Percentiles rank a stretch among this genome's conserved stretches.
These are phyloP conservation scores for Aldrovandia affinis DNA, from an alignment of 2,797 vertebrate species.

Conservation along the genomic window DNA sequence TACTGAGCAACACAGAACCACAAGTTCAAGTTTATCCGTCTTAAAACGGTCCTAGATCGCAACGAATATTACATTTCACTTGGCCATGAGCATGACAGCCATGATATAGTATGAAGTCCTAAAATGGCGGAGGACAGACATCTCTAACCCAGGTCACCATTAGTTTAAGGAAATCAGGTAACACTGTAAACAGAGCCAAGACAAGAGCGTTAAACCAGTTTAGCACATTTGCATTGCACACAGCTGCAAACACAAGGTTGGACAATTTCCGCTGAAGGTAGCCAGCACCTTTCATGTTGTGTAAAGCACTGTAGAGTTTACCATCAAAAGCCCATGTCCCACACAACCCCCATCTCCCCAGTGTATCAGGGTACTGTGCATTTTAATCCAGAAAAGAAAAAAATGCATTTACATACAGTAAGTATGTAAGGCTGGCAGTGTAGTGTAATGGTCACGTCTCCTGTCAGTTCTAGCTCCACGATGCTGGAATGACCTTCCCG, in stretches of 20 bases:
- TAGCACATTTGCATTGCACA: background rate
- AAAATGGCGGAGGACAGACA: background rate
- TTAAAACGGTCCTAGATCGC: no score
- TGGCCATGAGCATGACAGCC: background rate
- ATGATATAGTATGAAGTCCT: no score
- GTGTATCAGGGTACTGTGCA: background rate
- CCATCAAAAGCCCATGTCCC: background rate
- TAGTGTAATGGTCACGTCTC: no score
- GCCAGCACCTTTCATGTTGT: background rate
- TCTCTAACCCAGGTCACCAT: background rate
- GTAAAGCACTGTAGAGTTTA: background rate
- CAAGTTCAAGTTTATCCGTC: no score
- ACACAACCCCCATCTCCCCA: background rate
- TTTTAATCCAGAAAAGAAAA: background rate
- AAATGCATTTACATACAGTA: background rate
- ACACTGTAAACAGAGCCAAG: background rate
- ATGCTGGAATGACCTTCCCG: no score
- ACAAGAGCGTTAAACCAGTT: constrained; percentile 2
- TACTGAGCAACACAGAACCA: no score
- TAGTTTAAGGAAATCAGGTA: background rate
- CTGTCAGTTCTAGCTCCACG: no score
- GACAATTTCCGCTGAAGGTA: background rate
- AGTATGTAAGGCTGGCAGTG: no score
- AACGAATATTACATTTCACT: background rate
- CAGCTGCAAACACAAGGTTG: background rate